Base-by-base conservation (phyloP, 2,797 vertebrate species). In the Chromis chromis region DNA sequence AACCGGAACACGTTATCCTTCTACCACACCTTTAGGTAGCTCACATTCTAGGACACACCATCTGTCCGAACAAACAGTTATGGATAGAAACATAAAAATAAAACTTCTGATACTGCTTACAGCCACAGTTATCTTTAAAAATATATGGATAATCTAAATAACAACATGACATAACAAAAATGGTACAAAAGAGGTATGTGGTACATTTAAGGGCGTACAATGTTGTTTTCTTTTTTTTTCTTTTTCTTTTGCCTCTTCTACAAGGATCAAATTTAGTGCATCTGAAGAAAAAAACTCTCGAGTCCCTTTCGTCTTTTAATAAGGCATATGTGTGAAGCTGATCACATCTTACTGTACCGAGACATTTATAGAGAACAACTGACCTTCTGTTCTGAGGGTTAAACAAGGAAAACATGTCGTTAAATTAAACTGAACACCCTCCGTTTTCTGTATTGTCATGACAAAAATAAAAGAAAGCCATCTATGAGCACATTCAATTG, bases 281-380 rank as follows among this genome's bases (percentile, higher is more conserved):
- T 79, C 57, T 76, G 76, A 78, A 74, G 74, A 76, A 70, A 74
- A 80, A 69, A 85, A 82, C 44, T 62, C 67, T 68, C 0, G n/a
- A 65, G 58, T 84, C 77, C 76, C 75, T 76, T 84, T 70, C 57
- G 62, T 66, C 33, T 84, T 68, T 83, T 54, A 76, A 81, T 93
- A 94, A 94, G 90, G 92, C 92, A 92, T 89, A 84, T 70, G 74
- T 91, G 91, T 91, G 89, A 89, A 68, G 24, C 71, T 74, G 13
- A 88, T 89, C 88, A 91, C 87, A 87, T 88, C 80, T 77, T 86
- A 85, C 85, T 79, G 82, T 77, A 88, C 76, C 72, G 0, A 86
- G 42, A 88, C 82, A 39, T 76, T 56, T 63, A 78, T 31, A 25
- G 71, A 65, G 24, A 86, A 72, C 69, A 57, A 50, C 46, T 55